phyloP scores from a whole-genome alignment of 2,888 invertebrate species.

The Hydrotaea cyrtoneurina region DNA sequence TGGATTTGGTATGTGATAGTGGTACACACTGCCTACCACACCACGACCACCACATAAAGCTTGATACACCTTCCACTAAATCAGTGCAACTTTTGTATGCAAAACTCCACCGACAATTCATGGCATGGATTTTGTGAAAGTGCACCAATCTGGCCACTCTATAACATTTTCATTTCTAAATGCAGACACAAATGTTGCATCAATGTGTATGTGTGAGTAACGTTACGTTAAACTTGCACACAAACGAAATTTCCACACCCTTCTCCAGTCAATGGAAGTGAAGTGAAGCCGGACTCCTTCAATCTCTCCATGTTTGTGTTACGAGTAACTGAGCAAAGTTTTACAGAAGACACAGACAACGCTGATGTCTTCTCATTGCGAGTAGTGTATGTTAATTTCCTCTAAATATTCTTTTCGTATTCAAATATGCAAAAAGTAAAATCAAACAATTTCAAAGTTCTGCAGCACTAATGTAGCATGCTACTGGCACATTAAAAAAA shows the following conservation, averaged over 20 bases:
- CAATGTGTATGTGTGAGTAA: not conserved
- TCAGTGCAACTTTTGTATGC: too few relatives aligned
- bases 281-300: not conserved
- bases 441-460: conserved; percentile 51
- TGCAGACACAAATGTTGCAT: not conserved
- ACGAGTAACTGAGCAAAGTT: conserved; percentile 33
- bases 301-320: not conserved
- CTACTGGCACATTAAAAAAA: conserved; percentile 49
- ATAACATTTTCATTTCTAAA: not conserved
- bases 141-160: not conserved
- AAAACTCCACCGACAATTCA: too few relatives aligned
- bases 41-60: too few relatives aligned
- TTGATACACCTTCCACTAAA: too few relatives aligned
- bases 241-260: not conserved
- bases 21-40: too few relatives aligned
- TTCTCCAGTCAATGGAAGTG: too few relatives aligned
- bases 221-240: not conserved
- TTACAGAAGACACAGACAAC: conserved; percentile 21
- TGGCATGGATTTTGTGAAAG: too few relatives aligned
- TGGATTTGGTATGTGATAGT: too few relatives aligned
- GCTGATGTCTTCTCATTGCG: conserved; percentile 36
- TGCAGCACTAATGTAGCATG: conserved; percentile 60
- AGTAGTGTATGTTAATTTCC: conserved; percentile 56
- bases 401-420: conserved; percentile 39
- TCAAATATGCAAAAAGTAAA: conserved; percentile 44